phyloP scores from a whole-genome alignment of 2,113 vertebrate genomes.

The Hippocampus abdominalis region DNA sequence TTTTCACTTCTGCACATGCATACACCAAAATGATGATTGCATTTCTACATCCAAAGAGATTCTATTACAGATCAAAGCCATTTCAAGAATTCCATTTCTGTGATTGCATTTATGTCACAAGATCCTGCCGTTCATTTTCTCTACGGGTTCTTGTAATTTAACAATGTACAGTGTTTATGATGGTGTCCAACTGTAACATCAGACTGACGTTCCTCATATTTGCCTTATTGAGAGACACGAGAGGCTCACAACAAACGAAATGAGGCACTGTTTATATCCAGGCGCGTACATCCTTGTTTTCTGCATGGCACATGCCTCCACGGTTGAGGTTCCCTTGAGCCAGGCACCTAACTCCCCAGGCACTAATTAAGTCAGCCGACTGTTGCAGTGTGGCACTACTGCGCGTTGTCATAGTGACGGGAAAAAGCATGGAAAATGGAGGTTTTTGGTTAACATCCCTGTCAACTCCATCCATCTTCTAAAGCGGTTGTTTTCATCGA shows the following conservation, averaged over 20 bases:
- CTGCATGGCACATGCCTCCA: neutral
- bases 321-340: neutral
- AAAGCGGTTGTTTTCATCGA: neutral
- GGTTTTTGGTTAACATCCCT: too few relatives aligned
- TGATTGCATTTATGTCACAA: neutral
- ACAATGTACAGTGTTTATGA: too few relatives aligned
- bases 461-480: neutral
- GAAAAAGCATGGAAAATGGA: too few relatives aligned
- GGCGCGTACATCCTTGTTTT: neutral
- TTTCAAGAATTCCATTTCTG: neutral
- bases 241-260: neutral
- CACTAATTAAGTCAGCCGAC: neutral
- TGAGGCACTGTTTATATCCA: neutral
- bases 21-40: neutral
- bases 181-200: too few relatives aligned
- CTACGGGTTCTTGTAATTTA: too few relatives aligned
- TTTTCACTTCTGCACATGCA: neutral
- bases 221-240: neutral
- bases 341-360: conserved; percentile 1
- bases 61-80: neutral
- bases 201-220: too few relatives aligned
- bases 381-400: neutral
- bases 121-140: neutral
- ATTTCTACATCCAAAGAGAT: neutral
- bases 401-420: too few relatives aligned